phyloP scores from a whole-genome alignment of 2,888 invertebrate species.

The Gisinianus flammeolus region DNA sequence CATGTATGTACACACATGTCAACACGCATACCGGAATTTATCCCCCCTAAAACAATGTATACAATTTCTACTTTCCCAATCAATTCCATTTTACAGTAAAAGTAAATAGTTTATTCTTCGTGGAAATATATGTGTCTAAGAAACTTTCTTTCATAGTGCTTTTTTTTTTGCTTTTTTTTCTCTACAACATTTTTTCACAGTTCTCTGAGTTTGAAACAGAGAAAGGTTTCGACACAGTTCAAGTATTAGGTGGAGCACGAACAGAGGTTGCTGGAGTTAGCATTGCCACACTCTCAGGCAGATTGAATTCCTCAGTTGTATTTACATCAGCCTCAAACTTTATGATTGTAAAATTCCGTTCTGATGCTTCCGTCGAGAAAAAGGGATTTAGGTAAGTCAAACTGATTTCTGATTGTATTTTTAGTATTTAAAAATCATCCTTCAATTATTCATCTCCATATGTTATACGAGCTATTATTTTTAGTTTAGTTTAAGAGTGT shows the following conservation, averaged over 20 bases:
- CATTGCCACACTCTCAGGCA: constrained; percentile 89
- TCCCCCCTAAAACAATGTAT: background rate
- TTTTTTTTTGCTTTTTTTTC: background rate
- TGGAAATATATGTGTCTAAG: background rate
- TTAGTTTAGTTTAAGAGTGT: background rate
- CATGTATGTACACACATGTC: background rate
- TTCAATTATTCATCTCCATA: too few relatives aligned
- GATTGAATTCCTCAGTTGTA: constrained; percentile 81
- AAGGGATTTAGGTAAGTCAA: constrained; percentile 77
- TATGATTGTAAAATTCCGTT: constrained; percentile 96
- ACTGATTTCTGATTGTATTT: background rate
- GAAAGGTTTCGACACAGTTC: constrained; percentile 94
- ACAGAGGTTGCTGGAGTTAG: constrained; percentile 92
- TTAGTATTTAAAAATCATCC: background rate
- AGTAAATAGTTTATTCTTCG: background rate
- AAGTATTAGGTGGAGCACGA: constrained; percentile 92
- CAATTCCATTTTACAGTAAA: too few relatives aligned
- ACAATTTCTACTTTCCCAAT: too few relatives aligned
- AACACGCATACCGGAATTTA: background rate
- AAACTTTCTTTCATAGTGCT: background rate
- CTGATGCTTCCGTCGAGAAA: constrained; percentile 90
- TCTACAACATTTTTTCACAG: constrained; percentile 61
- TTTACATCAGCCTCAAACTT: constrained; percentile 96
- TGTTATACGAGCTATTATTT: background rate
- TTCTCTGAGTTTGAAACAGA: constrained; percentile 99